Percentiles rank a stretch among this genome's conserved stretches.
Evolutionary conservation across 1,140 invertebrate genomes (phyloP).

Genomic region (Temnothorax nylanderi): DNA sequence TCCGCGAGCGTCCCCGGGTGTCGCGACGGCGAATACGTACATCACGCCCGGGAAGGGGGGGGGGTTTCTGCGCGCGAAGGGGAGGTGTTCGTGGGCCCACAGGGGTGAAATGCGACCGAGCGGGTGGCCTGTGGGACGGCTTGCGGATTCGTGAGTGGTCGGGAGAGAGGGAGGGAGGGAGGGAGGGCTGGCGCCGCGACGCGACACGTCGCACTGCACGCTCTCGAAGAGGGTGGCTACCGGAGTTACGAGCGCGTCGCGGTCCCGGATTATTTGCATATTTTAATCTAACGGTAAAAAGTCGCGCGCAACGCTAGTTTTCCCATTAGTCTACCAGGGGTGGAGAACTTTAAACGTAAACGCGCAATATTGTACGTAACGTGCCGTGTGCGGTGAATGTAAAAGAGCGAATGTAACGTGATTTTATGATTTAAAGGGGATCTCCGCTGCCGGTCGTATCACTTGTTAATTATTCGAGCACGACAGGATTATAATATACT

Average conservation of each 20-base stretch:
- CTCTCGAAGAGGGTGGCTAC: neutral
- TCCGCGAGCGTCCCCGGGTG: constrained; percentile 59
- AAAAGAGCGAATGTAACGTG: neutral
- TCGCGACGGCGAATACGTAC: constrained; percentile 60
- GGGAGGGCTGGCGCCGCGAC: constrained; percentile 29
- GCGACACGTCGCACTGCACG: neutral
- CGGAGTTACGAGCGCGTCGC: constrained; percentile 62
- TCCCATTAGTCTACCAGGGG: constrained; percentile 56
- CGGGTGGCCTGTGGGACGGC: constrained; percentile 5
- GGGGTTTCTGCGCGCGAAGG: neutral
- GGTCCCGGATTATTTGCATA: constrained; percentile 71
- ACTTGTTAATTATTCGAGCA: neutral
- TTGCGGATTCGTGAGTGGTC: constrained; percentile 57
- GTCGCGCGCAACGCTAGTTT: constrained; percentile 60
- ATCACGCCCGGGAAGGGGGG: neutral
- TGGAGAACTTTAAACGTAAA: constrained; percentile 18
- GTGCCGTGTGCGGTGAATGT: constrained; percentile 33
- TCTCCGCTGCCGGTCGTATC: neutral
- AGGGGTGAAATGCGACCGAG: constrained; percentile 20
- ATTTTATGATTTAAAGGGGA: constrained; percentile 16
- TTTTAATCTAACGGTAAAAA: constrained; percentile 75
- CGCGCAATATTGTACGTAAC: constrained; percentile 36
- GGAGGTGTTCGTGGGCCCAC: neutral
- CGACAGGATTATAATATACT: neutral
- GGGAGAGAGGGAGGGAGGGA: neutral